Base-by-base conservation (phyloP, 2,113 vertebrate species). In the Dipodomys merriami region DNA sequence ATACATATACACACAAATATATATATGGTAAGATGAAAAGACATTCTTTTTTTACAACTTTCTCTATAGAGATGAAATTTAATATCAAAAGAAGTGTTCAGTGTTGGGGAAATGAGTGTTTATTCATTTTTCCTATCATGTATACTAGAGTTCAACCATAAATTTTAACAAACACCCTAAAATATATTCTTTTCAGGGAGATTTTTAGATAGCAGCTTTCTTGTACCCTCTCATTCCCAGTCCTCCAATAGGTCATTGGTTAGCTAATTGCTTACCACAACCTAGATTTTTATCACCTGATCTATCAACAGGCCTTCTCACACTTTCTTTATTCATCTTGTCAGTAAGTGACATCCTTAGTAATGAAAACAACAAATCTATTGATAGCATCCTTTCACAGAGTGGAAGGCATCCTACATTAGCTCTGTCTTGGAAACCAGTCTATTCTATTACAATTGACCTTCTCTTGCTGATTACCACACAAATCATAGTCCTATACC, bases 371-470 rank as follows among this genome's bases (percentile, higher is more conserved):
- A 96, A 96, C 90, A 97, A 95, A 96, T 98, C 97, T 97, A 97
- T 97, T 96, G 96, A 98, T 94, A 97, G 96, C 93, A 95, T 96
- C 97, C 95, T 96, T 97, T 97, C 96, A 65, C 96, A 95, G 84
- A 97, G 89, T 91, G 87, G 96, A 98, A 97, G 95, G 95, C 95
- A 92, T 95, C 96, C 92, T 95, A 96, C 94, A 96, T 97, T 97
- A 96, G 96, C 96, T 97, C 96, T 97, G 96, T 97, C 97, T 97
- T 95, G 95, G 90, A 97, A 98, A 98, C 91, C 97, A 97, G 97
- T 96, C 97, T 96, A 97, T 96, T 97, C 97, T 98, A 96, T 98
- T 98, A 97, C 97, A 97, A 97, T 96, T 98, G 98, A 98, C 98
- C 98, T 98, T 98, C 97, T 98, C 95, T 86, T 97, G 95, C 94